Evolutionary conservation across 2,797 vertebrate species (phyloP).

Genomic region (Menidia menidia): DNA sequence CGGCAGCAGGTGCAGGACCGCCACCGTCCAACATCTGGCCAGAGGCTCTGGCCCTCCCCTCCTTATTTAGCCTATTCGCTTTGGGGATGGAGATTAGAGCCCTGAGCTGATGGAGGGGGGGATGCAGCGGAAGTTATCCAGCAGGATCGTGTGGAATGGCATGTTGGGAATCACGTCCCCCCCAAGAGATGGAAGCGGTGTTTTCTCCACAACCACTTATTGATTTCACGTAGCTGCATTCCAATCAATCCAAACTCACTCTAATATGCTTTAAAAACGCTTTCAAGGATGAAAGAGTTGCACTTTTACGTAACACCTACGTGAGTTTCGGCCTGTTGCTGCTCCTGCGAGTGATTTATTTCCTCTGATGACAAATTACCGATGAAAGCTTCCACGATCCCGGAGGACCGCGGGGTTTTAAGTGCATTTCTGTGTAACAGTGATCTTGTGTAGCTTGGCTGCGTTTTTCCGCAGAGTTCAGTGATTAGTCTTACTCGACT

Average conservation of each 20-base stretch:
- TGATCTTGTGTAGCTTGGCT: constrained; percentile 51
- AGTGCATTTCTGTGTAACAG: constrained; percentile 25
- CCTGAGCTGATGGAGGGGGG: constrained; percentile 35
- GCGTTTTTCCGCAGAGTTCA: constrained; percentile 30
- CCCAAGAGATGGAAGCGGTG: constrained; percentile 13
- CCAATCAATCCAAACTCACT: constrained; percentile 33
- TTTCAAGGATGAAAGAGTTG: constrained; percentile 8
- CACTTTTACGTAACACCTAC: constrained; percentile 28
- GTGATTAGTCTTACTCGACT: constrained; percentile 35
- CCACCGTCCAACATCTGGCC: constrained; percentile 77
- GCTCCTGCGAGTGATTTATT: constrained; percentile 27
- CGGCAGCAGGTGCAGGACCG: constrained; percentile 78
- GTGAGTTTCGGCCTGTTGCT: constrained; percentile 1
- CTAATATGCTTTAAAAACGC: constrained; percentile 13
- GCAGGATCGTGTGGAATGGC: constrained; percentile 68
- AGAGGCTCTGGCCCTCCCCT: constrained; percentile 53
- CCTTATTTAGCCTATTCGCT: constrained; percentile 74
- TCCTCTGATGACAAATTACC: constrained; percentile 15
- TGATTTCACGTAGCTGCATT: constrained; percentile 22
- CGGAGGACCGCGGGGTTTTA: constrained; percentile 17
- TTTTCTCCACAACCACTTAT: constrained; percentile 39
- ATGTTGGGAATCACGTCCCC: constrained; percentile 61
- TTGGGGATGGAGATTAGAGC: constrained; percentile 68
- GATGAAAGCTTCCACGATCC: constrained; percentile 31
- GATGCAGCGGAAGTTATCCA: constrained; percentile 72